phyloP scores from a whole-genome alignment of 2,888 invertebrate genomes.

The Macrophya alboannulata region DNA sequence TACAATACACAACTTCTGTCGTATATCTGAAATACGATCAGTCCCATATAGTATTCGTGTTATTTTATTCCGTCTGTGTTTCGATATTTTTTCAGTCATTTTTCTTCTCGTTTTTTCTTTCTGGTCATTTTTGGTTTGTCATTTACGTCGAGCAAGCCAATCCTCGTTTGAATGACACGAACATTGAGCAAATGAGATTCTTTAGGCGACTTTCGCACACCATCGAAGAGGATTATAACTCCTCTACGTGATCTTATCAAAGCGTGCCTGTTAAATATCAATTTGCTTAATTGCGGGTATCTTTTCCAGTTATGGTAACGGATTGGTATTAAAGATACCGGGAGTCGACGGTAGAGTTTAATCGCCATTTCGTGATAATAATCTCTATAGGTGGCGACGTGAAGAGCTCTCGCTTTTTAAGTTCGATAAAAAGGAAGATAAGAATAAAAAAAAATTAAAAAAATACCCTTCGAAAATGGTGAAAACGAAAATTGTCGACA shows the following conservation, averaged over 20 bases:
- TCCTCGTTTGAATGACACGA: background rate
- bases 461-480: background rate
- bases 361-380: slow-evolving; percentile 23
- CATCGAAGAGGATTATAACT: background rate
- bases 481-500: background rate
- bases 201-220: background rate
- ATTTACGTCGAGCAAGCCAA: background rate
- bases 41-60: background rate
- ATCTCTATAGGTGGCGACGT: slow-evolving; percentile 25
- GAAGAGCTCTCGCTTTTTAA: background rate
- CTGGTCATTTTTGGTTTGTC: no score
- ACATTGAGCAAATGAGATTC: background rate
- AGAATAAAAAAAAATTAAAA: no score
- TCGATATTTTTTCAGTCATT: background rate
- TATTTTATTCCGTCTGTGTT: background rate
- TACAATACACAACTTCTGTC: background rate
- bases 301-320: slow-evolving; percentile 27
- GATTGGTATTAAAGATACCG: slow-evolving; percentile 26
- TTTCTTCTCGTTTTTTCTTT: no score
- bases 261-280: slow-evolving; percentile 27
- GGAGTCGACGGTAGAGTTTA: background rate
- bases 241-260: slow-evolving; percentile 16
- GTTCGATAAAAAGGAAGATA: background rate
- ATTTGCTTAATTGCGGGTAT: slow-evolving; percentile 34
- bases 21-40: background rate